phyloP scores from a whole-genome alignment of 2,113 vertebrate species.

The Lampris incognitus region DNA sequence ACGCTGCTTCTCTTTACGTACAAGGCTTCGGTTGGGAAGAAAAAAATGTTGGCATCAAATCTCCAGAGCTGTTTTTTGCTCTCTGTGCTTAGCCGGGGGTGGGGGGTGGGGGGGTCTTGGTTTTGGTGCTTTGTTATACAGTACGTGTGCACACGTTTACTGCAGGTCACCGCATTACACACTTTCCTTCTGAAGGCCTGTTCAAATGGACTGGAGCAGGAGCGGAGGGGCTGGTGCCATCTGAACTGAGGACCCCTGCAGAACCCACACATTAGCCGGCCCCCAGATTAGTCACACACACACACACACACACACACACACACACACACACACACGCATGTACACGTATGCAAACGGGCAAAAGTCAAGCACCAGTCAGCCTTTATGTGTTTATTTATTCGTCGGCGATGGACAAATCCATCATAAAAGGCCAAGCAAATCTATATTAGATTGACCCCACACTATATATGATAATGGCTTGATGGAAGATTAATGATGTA shows the following conservation, averaged over 20 bases:
- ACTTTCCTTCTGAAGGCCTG: constrained; percentile 55
- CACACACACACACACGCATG: not conserved
- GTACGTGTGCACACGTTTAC: constrained; percentile 6
- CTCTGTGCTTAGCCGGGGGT: too few relatives aligned
- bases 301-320: not conserved
- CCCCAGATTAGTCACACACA: constrained; percentile 26
- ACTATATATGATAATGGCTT: not conserved
- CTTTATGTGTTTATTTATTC: not conserved
- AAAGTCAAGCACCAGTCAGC: constrained; percentile 1
- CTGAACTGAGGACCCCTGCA: constrained; percentile 35
- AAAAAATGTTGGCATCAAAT: not conserved
- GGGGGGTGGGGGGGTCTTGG: constrained; percentile 15
- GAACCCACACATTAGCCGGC: constrained; percentile 29
- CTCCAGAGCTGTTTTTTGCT: not conserved
- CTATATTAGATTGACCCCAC: too few relatives aligned
- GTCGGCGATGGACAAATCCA: not conserved
- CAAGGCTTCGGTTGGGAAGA: not conserved
- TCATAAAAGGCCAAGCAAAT: not conserved
- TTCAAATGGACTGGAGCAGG: constrained; percentile 40
- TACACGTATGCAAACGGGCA: not conserved
- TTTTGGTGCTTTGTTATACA: constrained; percentile 20
- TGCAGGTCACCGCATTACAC: constrained; percentile 44
- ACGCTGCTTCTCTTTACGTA: not conserved
- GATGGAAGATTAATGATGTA: not conserved
- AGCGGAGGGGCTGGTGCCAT: constrained; percentile 20